Evolutionary conservation across 2,113 vertebrate species (phyloP).

Genomic region (Apus apus): DNA sequence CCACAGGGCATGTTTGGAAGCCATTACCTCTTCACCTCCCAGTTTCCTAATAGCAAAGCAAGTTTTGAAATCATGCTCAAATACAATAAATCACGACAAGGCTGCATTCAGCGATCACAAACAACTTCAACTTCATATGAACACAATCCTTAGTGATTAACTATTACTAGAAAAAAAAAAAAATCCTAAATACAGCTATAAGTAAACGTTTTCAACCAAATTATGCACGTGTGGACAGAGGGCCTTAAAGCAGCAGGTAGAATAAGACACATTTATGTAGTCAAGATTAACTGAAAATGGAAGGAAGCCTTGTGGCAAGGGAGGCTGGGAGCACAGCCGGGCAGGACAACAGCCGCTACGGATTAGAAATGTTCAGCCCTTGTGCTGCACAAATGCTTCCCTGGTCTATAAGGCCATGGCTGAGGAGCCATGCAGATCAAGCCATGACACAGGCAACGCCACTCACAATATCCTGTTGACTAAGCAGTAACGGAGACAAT

Average conservation of each 20-base stretch:
- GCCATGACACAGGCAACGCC: background rate
- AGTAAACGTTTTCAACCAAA: background rate
- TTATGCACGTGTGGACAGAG: background rate
- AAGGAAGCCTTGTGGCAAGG: background rate
- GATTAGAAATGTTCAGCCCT: background rate
- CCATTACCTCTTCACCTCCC: background rate
- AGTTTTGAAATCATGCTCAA: background rate
- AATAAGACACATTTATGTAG: background rate
- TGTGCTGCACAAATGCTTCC: background rate
- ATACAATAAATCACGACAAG: background rate
- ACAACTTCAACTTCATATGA: background rate
- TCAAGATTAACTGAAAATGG: background rate
- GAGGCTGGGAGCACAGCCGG: background rate
- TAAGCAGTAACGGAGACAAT: background rate
- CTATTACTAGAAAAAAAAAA: background rate
- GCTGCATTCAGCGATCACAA: background rate
- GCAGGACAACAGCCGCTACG: background rate
- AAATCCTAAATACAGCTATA: background rate
- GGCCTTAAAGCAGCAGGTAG: background rate
- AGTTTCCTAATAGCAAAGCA: background rate
- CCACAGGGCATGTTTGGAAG: background rate
- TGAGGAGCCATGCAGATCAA: rapidly evolving
- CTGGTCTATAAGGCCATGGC: background rate
- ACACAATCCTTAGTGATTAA: background rate
- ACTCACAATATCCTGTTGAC: background rate